Conservation (phyloP, 2,797 vertebrate species). For the Steatocranus sp. region DNA sequence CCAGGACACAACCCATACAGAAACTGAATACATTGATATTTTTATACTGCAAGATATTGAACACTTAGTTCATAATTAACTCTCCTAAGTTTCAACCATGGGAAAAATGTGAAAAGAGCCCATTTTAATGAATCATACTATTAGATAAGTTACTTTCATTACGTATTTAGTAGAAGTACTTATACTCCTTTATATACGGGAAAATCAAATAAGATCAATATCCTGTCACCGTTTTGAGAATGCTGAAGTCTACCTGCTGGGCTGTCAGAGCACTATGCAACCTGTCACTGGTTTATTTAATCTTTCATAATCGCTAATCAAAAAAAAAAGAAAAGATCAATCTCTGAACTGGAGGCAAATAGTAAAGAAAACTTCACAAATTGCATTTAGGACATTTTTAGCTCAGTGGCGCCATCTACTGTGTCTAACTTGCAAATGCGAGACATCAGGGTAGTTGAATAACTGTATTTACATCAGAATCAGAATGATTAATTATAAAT, state of each 20-base stretch:
- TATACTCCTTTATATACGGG: background rate
- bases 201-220: background rate
- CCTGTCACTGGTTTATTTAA: background rate
- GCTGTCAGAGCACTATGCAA: background rate
- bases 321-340: background rate
- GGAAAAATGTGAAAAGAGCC: background rate
- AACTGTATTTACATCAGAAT: background rate
- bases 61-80: background rate
- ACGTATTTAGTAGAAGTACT: background rate
- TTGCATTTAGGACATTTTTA: background rate
- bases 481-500: background rate
- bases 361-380: background rate
- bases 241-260: background rate
- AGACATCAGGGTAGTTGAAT: background rate
- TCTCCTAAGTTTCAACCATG: background rate
- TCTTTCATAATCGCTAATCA: background rate
- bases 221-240: background rate
- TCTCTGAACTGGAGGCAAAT: background rate
- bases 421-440: background rate
- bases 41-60: background rate
- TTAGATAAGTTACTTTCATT: background rate
- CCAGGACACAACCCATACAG: background rate
- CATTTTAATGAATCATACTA: background rate
- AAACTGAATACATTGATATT: background rate
- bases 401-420: slow-evolving; percentile 18